A percentile compares a stretch with the other conserved stretches of the same genome.
These are phyloP conservation scores for Holothuria glaberrima DNA, from an alignment of 35 echinoderm and acorn worm species.

Conservation along the genomic window DNA sequence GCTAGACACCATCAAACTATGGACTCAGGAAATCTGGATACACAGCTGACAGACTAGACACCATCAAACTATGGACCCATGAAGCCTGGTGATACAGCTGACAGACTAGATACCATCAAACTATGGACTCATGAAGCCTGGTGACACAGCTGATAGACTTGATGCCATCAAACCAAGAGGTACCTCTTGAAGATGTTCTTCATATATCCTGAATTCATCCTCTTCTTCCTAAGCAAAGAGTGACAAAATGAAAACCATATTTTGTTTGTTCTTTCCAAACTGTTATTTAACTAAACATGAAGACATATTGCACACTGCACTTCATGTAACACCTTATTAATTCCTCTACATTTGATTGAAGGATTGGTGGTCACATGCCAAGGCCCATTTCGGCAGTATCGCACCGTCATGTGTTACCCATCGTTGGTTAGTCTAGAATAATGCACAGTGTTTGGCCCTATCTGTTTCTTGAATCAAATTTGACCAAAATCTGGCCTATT, in stretches of 20 bases:
- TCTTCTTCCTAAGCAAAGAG: slow-evolving; percentile 74
- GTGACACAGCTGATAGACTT: slow-evolving; percentile 73
- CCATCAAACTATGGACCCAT: slow-evolving; percentile 65
- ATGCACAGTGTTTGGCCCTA: too few relatives aligned
- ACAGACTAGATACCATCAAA: slow-evolving; percentile 66
- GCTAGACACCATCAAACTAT: slow-evolving; percentile 67
- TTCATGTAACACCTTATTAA: too few relatives aligned
- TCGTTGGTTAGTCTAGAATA: too few relatives aligned
- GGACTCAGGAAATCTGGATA: not conserved
- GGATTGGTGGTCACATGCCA: too few relatives aligned
- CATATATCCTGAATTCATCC: slow-evolving; percentile 83
- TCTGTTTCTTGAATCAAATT: too few relatives aligned
- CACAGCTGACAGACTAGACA: slow-evolving; percentile 67
- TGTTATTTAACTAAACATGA: not conserved
- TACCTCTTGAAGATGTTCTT: slow-evolving; percentile 70
- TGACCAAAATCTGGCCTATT: too few relatives aligned
- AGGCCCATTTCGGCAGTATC: too few relatives aligned
- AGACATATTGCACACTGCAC: not conserved
- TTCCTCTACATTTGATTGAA: too few relatives aligned
- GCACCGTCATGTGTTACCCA: too few relatives aligned
- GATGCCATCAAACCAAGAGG: slow-evolving; percentile 85
- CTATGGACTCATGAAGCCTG: slow-evolving; percentile 78
- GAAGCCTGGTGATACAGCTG: slow-evolving; percentile 87
- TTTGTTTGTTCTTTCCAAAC: too few relatives aligned
- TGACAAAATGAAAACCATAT: not conserved